A percentile compares a stretch with the other conserved stretches of the same genome.
Conservation (phyloP, 2,113 vertebrate genomes). For the Willisornis vidua region DNA sequence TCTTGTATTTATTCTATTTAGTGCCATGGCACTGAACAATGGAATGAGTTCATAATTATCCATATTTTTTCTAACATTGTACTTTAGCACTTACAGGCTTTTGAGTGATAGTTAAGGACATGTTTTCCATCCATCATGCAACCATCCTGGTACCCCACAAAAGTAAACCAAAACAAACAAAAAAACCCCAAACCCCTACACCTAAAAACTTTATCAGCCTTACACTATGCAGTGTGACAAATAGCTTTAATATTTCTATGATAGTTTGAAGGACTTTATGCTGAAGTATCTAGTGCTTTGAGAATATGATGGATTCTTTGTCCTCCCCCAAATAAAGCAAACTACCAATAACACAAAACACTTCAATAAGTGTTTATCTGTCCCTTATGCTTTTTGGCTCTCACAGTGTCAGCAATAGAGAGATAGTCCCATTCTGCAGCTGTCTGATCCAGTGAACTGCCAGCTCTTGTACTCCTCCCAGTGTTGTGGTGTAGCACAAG, state of each 20-base stretch:
- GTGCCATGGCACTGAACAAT: not conserved
- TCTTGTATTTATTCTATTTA: not conserved
- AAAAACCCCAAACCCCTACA: not conserved
- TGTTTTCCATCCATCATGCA: not conserved
- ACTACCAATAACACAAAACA: not conserved
- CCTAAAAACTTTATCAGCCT: not conserved
- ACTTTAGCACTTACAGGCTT: not conserved
- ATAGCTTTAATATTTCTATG: not conserved
- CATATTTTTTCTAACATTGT: not conserved
- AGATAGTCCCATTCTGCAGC: not conserved
- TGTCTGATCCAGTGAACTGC: not conserved
- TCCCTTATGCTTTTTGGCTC: accelerated
- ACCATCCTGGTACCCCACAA: not conserved
- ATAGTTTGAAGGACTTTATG: not conserved
- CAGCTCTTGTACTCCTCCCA: not conserved
- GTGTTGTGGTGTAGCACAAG: not conserved
- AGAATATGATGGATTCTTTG: not conserved
- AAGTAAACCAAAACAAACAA: not conserved
- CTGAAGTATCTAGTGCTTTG: not conserved
- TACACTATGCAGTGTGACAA: not conserved
- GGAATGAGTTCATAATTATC: not conserved
- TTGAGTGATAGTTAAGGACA: not conserved
- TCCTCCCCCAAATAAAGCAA: not conserved
- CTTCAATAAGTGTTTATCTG: not conserved
- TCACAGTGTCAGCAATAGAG: not conserved